Percentiles rank a stretch among this genome's conserved stretches.
Evolutionary conservation across 2,113 vertebrate species (phyloP).

Genomic region (Fulica atra): DNA sequence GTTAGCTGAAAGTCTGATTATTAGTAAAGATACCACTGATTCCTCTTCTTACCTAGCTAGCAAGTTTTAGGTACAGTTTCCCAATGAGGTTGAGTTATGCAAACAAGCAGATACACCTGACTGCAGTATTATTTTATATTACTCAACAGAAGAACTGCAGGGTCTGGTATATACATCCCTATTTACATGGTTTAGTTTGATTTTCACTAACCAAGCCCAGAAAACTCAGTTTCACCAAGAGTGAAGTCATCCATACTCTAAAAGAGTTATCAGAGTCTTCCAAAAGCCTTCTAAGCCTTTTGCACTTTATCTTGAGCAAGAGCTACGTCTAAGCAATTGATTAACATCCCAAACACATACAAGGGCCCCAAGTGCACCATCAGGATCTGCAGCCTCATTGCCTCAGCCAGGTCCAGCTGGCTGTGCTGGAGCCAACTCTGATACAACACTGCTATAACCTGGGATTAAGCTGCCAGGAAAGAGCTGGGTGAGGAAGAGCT

Average conservation of each 20-base stretch:
- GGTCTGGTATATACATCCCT: neutral
- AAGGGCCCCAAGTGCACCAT: rapidly evolving
- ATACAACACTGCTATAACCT: neutral
- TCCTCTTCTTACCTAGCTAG: neutral
- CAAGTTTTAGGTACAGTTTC: neutral
- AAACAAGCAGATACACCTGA: neutral
- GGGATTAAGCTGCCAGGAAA: neutral
- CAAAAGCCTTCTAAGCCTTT: neutral
- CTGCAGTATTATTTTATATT: neutral
- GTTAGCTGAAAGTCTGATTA: neutral
- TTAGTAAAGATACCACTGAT: neutral
- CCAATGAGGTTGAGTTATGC: neutral
- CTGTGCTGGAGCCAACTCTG: neutral
- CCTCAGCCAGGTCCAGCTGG: neutral
- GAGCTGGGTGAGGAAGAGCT: neutral
- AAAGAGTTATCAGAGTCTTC: neutral
- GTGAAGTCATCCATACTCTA: neutral
- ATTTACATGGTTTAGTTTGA: neutral
- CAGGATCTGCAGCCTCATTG: neutral
- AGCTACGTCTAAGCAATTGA: neutral
- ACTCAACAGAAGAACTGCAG: neutral
- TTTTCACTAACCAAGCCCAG: neutral
- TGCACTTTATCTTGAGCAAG: neutral
- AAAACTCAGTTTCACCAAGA: neutral
- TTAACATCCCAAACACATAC: rapidly evolving